Percentiles rank a stretch among this genome's conserved stretches.
Conservation (phyloP, 2,113 vertebrate genomes). For the Prinia subflava region DNA sequence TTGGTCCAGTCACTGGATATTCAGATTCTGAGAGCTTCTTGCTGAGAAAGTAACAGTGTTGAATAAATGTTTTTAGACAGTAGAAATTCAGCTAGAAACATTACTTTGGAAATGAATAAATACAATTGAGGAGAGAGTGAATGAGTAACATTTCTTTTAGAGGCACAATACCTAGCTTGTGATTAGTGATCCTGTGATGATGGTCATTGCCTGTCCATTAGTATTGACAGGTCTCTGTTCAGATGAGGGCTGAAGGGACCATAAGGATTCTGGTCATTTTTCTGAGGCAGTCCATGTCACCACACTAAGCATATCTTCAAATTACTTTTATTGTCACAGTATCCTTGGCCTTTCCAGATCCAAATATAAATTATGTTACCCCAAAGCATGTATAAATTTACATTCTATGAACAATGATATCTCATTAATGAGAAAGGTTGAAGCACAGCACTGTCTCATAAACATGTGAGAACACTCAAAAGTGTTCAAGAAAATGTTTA, state of each 20-base stretch:
- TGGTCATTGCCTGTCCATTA: background rate
- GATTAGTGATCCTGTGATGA: background rate
- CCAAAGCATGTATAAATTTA: background rate
- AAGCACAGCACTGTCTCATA: background rate
- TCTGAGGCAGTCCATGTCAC: background rate
- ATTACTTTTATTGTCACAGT: background rate
- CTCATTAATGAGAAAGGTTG: background rate
- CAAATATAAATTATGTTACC: background rate
- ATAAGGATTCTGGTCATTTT: background rate
- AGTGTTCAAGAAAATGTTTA: background rate
- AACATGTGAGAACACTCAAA: background rate
- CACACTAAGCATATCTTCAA: background rate
- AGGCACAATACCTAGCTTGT: background rate
- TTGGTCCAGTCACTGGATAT: background rate
- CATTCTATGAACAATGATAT: background rate
- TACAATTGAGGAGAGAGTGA: background rate
- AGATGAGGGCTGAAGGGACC: background rate
- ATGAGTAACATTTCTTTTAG: background rate
- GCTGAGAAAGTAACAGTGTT: background rate
- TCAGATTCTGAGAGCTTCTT: background rate
- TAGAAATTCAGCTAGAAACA: background rate
- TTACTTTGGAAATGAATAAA: background rate
- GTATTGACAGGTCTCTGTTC: background rate
- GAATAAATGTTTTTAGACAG: background rate
- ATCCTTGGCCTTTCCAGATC: background rate